Evolutionary conservation across 2,888 invertebrate species (phyloP).

Genomic region (Erynnis tages): DNA sequence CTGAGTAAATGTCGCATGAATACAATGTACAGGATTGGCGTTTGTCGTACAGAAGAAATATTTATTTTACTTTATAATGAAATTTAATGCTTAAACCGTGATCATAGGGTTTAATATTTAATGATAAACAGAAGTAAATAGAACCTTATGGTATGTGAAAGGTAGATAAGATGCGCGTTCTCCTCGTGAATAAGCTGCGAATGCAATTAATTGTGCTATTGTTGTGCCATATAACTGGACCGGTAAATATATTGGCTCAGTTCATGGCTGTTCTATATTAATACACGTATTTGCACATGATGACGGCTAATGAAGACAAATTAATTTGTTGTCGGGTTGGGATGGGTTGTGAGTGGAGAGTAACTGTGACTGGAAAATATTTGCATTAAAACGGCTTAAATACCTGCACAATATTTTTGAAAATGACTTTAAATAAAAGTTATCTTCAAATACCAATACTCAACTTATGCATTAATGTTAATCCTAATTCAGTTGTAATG

Average conservation of each 20-base stretch:
- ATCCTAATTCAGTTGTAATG: too few relatives aligned
- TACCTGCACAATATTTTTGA: too few relatives aligned
- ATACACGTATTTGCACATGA: too few relatives aligned
- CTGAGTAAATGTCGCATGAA: constrained; percentile 1
- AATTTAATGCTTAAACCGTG: background rate
- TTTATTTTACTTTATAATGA: background rate
- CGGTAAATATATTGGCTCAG: constrained; percentile 33
- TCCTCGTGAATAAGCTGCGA: constrained; percentile 25
- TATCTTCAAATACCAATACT: too few relatives aligned
- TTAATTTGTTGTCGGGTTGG: too few relatives aligned
- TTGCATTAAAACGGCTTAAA: too few relatives aligned
- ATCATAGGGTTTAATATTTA: background rate
- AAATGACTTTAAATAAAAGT: too few relatives aligned
- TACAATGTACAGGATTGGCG: constrained; percentile 4
- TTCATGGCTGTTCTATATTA: too few relatives aligned
- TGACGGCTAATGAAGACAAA: too few relatives aligned
- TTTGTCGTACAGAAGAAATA: background rate
- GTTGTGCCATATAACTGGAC: constrained; percentile 42
- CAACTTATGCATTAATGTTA: too few relatives aligned
- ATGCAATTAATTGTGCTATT: constrained; percentile 51
- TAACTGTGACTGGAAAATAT: too few relatives aligned
- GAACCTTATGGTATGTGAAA: constrained; percentile 13
- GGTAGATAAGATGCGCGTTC: constrained; percentile 27
- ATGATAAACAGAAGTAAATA: background rate
- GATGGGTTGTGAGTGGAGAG: too few relatives aligned